A percentile compares a stretch with the other conserved stretches of the same genome.
Conservation (phyloP, 2,888 invertebrate species). For the Lithosia quadra region DNA sequence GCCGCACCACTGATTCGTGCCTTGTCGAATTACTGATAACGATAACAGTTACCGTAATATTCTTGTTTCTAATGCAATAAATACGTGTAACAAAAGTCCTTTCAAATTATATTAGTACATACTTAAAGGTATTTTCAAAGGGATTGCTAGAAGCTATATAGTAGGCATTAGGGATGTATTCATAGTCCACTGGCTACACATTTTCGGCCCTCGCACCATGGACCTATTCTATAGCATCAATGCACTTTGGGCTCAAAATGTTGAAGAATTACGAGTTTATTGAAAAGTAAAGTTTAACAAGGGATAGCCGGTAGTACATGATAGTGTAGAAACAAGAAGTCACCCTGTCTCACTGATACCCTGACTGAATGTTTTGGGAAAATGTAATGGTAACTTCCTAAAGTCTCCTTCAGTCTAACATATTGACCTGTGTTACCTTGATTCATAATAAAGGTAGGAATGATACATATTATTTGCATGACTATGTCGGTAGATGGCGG, state of each 20-base stretch:
- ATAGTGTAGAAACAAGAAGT: not conserved
- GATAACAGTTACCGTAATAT: constrained; percentile 50
- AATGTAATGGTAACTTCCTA: too few species aligned
- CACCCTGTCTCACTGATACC: too few species aligned
- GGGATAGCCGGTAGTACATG: not conserved
- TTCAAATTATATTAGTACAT: not conserved
- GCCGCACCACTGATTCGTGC: constrained; percentile 49
- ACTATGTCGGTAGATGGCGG: too few species aligned
- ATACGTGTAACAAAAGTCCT: constrained; percentile 22
- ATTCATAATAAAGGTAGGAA: not conserved
- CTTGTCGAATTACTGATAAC: constrained; percentile 56
- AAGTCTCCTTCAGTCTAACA: too few species aligned
- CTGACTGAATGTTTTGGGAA: too few species aligned
- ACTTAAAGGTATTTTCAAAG: not conserved
- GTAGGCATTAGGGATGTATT: too few species aligned
- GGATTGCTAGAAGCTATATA: not conserved
- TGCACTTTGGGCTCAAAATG: not conserved
- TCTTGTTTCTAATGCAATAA: constrained; percentile 28
- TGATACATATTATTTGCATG: too few species aligned
- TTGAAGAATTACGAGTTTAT: not conserved
- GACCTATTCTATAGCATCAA: not conserved
- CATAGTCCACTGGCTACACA: too few species aligned
- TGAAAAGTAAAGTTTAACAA: not conserved
- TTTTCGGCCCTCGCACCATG: not conserved
- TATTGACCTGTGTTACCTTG: not conserved